A percentile compares a stretch with the other conserved stretches of the same genome.
phyloP scores from a whole-genome alignment of 2,797 vertebrate species.

The Bradypodion pumilum region DNA sequence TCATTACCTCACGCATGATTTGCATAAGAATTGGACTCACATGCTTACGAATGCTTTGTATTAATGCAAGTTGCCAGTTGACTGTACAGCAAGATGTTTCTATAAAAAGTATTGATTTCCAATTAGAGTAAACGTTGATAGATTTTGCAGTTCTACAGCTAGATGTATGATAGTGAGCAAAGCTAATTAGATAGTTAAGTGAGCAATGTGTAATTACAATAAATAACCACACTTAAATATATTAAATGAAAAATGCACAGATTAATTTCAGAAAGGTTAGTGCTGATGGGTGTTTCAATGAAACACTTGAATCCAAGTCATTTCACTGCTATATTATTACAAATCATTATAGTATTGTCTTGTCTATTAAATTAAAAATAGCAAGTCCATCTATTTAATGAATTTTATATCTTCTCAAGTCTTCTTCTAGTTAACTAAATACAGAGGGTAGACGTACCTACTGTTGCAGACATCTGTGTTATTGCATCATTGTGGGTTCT shows the following conservation, averaged over 20 bases:
- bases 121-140: not conserved
- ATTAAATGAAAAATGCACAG: not conserved
- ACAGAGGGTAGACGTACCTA: not conserved
- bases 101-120: constrained; percentile 8
- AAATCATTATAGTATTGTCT: not conserved
- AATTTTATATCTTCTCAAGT: not conserved
- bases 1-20: not conserved
- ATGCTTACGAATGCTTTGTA: no score
- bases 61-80: no score
- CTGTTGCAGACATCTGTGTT: not conserved
- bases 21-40: no score
- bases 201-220: not conserved
- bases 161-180: not conserved
- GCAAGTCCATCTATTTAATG: not conserved
- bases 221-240: not conserved
- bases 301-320: not conserved
- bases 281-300: not conserved
- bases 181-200: not conserved
- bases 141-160: not conserved
- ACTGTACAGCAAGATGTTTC: not conserved
- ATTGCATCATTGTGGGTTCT: no score
- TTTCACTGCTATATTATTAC: not conserved
- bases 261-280: not conserved
- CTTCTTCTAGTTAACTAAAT: not conserved
- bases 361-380: not conserved